Evolutionary conservation across 2,888 invertebrate genomes (phyloP).

Genomic region (Dinocampus coccinellae): DNA sequence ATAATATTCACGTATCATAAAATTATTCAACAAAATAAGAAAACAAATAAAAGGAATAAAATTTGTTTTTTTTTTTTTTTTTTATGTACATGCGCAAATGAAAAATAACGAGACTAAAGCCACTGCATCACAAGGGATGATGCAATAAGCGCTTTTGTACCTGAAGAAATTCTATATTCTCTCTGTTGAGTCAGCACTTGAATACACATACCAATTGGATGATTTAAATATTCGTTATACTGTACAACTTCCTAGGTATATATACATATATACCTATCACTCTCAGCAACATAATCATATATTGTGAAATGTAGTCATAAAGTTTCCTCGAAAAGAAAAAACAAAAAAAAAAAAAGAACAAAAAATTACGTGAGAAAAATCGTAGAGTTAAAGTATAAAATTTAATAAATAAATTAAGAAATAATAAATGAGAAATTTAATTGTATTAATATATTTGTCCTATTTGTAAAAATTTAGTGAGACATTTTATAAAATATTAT

Average conservation of each 20-base stretch:
- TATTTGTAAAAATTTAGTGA: neutral
- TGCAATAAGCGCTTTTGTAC: neutral
- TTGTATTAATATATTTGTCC: no score
- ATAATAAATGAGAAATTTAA: no score
- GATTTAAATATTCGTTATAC: neutral
- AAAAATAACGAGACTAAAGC: neutral
- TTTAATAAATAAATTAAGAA: no score
- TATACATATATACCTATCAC: neutral
- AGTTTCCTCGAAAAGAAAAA: no score
- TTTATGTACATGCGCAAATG: neutral
- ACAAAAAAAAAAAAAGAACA: no score
- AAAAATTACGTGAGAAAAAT: no score
- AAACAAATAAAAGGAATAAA: neutral
- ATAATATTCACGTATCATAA: no score
- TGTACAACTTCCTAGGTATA: no score
- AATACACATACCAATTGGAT: neutral
- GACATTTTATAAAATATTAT: neutral
- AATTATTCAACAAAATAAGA: no score
- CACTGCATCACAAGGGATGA: neutral
- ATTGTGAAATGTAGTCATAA: neutral
- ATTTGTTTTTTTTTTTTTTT: no score
- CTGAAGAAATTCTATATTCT: neutral
- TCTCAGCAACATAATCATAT: neutral
- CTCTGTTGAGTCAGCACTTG: neutral
- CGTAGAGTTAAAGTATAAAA: no score